These are phyloP conservation scores for Phaenicophaeus curvirostris DNA, from an alignment of 2,797 vertebrate genomes.

Conservation along the genomic window DNA sequence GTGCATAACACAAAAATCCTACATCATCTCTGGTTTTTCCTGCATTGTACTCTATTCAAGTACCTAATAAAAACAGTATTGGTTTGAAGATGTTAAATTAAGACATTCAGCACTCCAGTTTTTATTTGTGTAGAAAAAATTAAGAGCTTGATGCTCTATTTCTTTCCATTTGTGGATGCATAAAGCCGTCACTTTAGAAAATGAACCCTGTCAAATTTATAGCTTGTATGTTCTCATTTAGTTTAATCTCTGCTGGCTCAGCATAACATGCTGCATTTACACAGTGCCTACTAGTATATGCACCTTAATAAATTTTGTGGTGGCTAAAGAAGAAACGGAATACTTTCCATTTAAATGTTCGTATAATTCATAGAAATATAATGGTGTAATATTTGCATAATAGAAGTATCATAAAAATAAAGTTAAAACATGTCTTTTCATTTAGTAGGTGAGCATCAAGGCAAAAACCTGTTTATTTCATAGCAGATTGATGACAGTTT, in stretches of 20 bases:
- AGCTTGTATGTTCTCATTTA: conserved; percentile 73
- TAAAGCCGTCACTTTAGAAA: conserved; percentile 78
- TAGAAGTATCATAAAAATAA: conserved; percentile 24
- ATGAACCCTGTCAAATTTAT: conserved; percentile 78
- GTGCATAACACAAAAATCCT: not conserved
- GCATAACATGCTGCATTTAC: conserved; percentile 47
- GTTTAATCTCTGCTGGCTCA: conserved; percentile 76
- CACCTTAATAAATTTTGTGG: conserved; percentile 48
- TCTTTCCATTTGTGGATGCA: conserved; percentile 75
- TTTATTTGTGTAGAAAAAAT: conserved; percentile 59
- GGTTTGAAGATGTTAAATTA: conserved; percentile 56
- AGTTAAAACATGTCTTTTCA: not conserved
- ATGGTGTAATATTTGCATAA: conserved; percentile 25
- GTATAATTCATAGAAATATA: conserved; percentile 46
- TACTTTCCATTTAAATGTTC: conserved; percentile 7
- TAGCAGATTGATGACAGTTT: conserved; percentile 39
- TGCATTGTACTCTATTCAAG: not conserved
- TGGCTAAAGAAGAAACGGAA: not conserved
- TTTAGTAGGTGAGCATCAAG: not conserved
- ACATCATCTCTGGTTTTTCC: not conserved
- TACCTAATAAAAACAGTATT: conserved; percentile 63
- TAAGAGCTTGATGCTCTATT: conserved; percentile 63
- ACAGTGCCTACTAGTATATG: conserved; percentile 30
- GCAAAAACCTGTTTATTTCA: conserved; percentile 24
- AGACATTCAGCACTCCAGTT: conserved; percentile 38